Base-by-base conservation (phyloP, 2,113 vertebrate species). In the Peucedramus taeniatus region DNA sequence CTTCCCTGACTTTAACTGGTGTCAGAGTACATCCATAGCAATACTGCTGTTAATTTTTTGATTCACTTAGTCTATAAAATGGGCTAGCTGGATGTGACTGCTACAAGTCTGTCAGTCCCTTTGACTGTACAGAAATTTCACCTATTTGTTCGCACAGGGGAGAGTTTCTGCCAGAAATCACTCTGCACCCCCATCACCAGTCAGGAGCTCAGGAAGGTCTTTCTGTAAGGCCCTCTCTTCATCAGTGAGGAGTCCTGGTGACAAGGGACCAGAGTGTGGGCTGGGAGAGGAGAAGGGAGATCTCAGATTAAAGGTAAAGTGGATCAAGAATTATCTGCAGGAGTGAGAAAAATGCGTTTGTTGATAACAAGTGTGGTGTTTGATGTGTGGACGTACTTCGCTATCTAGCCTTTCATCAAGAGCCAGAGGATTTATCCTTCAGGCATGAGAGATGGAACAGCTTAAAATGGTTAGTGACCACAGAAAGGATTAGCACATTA, bases 401-500 rank as follows among this genome's bases (percentile, higher is more conserved):
- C 83, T 94, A 96, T 86, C 90, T 69, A 61, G 49, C 54, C 50
- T 90, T 94, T 68, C 76, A 93, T 95, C 92, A 91, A 47, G 69
- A 93, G 74, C 84, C 72, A 83, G 54, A 49, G 50, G 86, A 95
- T 95, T 96, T 97, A 94, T 84, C 71, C 53, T 93, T 88, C 89
- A 83, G 66, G 79, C 50, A 90, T 74, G 59, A 84, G 51, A 97
- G 94, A 96, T 72, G 54, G 44, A 94, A 85, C 37, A 89, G 76
- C 83, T 96, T 96, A 90, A 97, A 97, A 92, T 90, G 89, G 84
- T 95, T 89, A 96, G 78, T 95, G 94, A 95, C 74, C 93, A 94
- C 71, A 70, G 75, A 74, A 96, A 83, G 84, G 87, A 93, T 98
- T 96, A 97, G 76, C 66, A 94, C 63, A 39, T 96, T 95, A 97